Evolutionary conservation across 2,888 invertebrate genomes (phyloP), one percentile per base, ranked within the genome.

Genomic region (Globia sparganii): DNA sequence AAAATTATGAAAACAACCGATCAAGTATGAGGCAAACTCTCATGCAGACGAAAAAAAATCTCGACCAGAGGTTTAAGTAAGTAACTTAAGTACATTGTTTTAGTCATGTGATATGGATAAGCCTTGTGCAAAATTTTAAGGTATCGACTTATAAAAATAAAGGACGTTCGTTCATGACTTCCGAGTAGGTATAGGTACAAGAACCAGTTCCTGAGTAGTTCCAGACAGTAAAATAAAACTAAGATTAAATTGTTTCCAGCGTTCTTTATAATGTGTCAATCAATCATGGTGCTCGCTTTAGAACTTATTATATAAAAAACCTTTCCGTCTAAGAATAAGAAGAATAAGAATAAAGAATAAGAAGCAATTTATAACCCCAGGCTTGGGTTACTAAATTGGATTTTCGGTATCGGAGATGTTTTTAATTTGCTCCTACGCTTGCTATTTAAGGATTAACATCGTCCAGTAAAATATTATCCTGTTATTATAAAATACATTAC

Each of bases 241-340:
- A 69, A 58, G 46, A 68, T 61, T 28, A 58, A 75, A 49, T 59
- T 34, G 61, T 62, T 70, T 18, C 21, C 34, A 76, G 43, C 3
- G 37, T 28, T 72, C 43, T 77, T 69, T 40, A 18, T 37, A 59
- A 58, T 25, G 18, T 67, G 75, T 69, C 69, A 62, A 82, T 83
- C 72, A 78, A 59, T 65, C 61, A 56, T 43, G 70, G 62, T 53
- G 53, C 9, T 43, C 15, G 49, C 28, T 37, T 59, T 68, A 37
- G 2, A 43, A 64, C 28, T 67, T 64, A 43, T 69, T 59, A 37
- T 28, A 25, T 68, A 37, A 67, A 74, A 37, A 67, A 74, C 2
- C 37, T 67, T 81, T 77, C 18, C 43, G 66, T 34, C 40, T 61
- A n/a, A n/a, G n/a, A n/a, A n/a, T n/a, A n/a, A n/a, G n/a, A n/a